Evolutionary conservation across 2,888 invertebrate species (phyloP), one percentile per base, ranked within the genome.

Genomic region (Drosophila gaucha): DNA sequence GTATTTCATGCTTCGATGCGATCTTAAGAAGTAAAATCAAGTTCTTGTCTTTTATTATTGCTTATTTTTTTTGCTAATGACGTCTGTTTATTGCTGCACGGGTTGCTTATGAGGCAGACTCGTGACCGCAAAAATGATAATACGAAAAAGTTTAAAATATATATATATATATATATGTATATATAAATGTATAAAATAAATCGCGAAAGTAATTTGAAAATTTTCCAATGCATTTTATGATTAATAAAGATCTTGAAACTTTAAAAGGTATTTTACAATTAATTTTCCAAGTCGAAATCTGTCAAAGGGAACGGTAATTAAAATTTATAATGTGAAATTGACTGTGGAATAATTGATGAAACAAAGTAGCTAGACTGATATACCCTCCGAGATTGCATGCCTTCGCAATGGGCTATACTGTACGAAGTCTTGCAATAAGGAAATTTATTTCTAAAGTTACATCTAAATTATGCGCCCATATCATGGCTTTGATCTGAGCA

Each of bases 61-160:
- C 33, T 47, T 47, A 33, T 35, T 33, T 57, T 39, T 28, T 60
- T 55, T 24, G 39, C 39, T 44, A 58, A 67, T 78, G 78, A 80
- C 82, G 82, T 75, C 68, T 46, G 54, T 59, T 65, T 54, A 51
- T 52, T 46, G 49, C 36, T 49, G 55, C 35, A 47, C 52, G 36
- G 56, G 47, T 44, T 33, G 38, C 52, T 46, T 50, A 24, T 70
- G 46, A 55, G 51, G 33, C 51, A 70, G 65, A 59, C 70, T 65
- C 65, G 58, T 70, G 71, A 70, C 54, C 58, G 58, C 41, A 65
- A 65, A 70, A 69, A 52, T 70, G 54, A 55, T 50, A 65, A 16
- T 39, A 55, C n/a, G 6, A 22, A 35, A 46, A 39, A n/a, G n/a
- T n/a, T n/a, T 44, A 46, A 56, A 59, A 62, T 35, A 16, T 35